Base-by-base conservation (phyloP, 2,888 invertebrate genomes). In the Phengaris arion region DNA sequence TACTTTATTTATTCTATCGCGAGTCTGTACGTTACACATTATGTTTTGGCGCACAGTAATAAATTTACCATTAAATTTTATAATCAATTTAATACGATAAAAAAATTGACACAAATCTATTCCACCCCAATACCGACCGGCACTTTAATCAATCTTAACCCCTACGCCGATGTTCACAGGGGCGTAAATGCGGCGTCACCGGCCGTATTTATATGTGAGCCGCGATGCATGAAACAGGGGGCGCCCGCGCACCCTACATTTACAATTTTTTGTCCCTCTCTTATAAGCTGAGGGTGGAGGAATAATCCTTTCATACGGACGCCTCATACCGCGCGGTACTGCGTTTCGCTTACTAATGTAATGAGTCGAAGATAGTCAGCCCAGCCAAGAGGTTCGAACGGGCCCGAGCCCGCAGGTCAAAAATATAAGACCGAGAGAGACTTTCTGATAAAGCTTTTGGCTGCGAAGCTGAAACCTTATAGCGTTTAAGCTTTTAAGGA, bases 211-310 rank as follows among this genome's bases (percentile, higher is more conserved):
- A 79, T 78, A 79, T 75, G 78, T 75, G 75, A 76, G 75, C 76
- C 77, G 76, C 75, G 75, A 76, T 68, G 79, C 79, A 76, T 79
- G 69, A 78, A 79, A 78, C 75, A 74, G 77, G 82, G 82, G 81
- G 81, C 84, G 84, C 84, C 80, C 78, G 83, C 84, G 84, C 84
- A 82, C 83, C 84, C 83, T 76, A 81, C 76, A 74, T 48, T 35
- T 51, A 74, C 59, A 54, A 75, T 76, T 77, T 77, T 79, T 78
- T 78, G 74, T 80, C 79, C 77, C 79, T 74, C 74, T 79, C 79
- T 68, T 77, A 74, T 78, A 73, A 59, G 75, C 76, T 76, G 80
- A 79, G 81, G 82, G 81, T 80, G 81, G 80, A 77, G 57, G 76
- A 76, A 55, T 75, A 68, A 48, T 54, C 72, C 69, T 75, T 78